Evolutionary conservation across 2,113 vertebrate genomes (phyloP).

Genomic region (Sula dactylatra): DNA sequence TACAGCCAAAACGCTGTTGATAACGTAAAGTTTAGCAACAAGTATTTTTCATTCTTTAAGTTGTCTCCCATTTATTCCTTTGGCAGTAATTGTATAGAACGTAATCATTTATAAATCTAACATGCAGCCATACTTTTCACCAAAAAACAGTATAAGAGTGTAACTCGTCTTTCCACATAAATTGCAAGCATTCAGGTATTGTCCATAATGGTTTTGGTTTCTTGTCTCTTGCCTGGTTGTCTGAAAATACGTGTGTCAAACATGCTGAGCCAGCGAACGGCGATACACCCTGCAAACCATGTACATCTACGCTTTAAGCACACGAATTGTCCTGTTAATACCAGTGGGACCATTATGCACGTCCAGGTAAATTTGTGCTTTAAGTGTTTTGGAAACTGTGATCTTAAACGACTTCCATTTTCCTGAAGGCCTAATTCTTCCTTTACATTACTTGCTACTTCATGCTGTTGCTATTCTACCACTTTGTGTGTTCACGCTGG

Average conservation of each 20-base stretch:
- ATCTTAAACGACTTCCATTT: background rate
- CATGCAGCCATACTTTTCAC: background rate
- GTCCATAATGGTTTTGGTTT: background rate
- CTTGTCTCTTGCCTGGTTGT: background rate
- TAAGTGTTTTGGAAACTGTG: background rate
- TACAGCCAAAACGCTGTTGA: background rate
- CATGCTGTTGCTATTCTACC: background rate
- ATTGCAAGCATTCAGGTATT: background rate
- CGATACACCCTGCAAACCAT: background rate
- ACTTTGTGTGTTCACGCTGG: background rate
- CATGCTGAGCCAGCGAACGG: background rate
- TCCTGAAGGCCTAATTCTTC: background rate
- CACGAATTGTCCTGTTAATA: background rate
- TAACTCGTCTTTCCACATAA: background rate
- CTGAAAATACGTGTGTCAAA: accelerated
- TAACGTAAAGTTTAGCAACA: background rate
- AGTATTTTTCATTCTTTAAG: background rate
- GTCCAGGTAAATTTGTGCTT: background rate
- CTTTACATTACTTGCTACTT: background rate
- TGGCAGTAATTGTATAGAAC: background rate
- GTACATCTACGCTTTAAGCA: background rate
- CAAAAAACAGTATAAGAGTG: background rate
- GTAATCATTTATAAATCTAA: background rate
- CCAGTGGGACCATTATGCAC: background rate
- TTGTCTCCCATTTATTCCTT: background rate